Conservation (phyloP, 2,888 invertebrate species). For the Leptopilina syphax region DNA sequence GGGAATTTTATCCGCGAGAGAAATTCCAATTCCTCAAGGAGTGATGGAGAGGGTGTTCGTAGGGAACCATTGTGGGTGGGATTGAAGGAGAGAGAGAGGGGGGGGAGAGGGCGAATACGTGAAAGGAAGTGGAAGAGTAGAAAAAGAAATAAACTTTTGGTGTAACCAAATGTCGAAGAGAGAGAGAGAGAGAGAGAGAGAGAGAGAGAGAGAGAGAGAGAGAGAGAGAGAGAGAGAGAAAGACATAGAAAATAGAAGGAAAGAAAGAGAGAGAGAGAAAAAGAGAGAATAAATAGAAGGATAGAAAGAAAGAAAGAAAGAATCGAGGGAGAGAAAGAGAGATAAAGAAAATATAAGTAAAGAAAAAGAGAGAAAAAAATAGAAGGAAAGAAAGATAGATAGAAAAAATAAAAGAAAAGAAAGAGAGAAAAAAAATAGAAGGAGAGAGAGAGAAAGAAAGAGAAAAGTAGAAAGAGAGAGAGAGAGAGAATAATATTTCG, state of each 20-base stretch:
- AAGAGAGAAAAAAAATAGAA: not conserved
- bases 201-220: not conserved
- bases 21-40: slow-evolving; percentile 65
- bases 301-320: slow-evolving; percentile 34
- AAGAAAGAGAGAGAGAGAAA: no score
- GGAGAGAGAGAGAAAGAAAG: not conserved
- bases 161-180: slow-evolving; percentile 52
- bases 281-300: not conserved
- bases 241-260: no score
- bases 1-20: slow-evolving; percentile 65
- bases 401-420: slow-evolving; percentile 1
- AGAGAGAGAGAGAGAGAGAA: not conserved
- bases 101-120: no score
- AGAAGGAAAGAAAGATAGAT: slow-evolving; percentile 7
- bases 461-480: not conserved
- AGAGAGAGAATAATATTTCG: slow-evolving; percentile 1
- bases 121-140: not conserved
- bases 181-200: not conserved
- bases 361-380: not conserved
- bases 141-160: slow-evolving; percentile 61
- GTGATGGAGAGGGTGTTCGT: not conserved
- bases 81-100: slow-evolving; percentile 5
- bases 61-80: not conserved
- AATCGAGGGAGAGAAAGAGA: slow-evolving; percentile 12
- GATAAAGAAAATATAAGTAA: not conserved